These are phyloP conservation scores for Sebastes oblongus DNA, from an alignment of 2,797 vertebrate genomes.

Conservation along the genomic window DNA sequence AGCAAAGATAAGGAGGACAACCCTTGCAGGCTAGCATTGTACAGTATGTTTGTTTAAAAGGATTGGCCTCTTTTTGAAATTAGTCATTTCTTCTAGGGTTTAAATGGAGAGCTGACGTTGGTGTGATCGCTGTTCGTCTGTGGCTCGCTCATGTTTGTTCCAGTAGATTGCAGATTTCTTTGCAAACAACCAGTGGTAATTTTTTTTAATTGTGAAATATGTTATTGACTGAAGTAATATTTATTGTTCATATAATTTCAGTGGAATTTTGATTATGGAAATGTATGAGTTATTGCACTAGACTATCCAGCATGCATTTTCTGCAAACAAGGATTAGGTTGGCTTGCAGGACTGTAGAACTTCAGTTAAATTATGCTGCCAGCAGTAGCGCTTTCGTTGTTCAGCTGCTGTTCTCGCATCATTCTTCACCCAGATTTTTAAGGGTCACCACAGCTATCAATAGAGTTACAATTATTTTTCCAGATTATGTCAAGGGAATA, in stretches of 20 bases:
- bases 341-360: background rate
- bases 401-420: background rate
- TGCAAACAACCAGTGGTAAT: background rate
- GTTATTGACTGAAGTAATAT: background rate
- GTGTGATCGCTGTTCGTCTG: background rate
- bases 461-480: background rate
- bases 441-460: background rate
- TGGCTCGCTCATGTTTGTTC: background rate
- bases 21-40: background rate
- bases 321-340: background rate
- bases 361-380: background rate
- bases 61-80: background rate
- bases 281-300: background rate
- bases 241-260: background rate
- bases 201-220: constrained; percentile 1
- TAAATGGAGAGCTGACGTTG: background rate
- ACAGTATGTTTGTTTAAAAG: background rate
- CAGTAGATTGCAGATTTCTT: background rate
- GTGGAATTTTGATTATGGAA: background rate
- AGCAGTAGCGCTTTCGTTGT: background rate
- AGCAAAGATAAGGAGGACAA: background rate
- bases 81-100: background rate
- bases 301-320: background rate
- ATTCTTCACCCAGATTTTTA: background rate
- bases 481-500: background rate